A percentile compares a stretch with the other conserved stretches of the same genome.
Evolutionary conservation across 2,888 invertebrate species (phyloP).

Genomic region (Yponomeuta malinellus): DNA sequence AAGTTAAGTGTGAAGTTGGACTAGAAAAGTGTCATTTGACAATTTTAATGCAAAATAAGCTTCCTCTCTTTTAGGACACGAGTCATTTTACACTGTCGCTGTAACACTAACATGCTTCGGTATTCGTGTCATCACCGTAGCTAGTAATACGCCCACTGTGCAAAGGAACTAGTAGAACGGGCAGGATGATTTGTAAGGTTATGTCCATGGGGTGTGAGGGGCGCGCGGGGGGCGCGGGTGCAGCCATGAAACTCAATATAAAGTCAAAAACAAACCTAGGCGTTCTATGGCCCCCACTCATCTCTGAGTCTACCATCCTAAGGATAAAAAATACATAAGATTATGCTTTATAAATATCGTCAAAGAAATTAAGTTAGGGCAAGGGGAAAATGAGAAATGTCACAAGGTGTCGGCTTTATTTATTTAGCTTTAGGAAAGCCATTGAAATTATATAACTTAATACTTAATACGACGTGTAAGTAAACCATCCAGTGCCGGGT

Average conservation of each 20-base stretch:
- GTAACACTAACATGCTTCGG: too few species aligned
- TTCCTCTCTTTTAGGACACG: background rate
- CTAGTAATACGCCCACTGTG: background rate
- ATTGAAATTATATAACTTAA: too few species aligned
- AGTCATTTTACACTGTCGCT: background rate
- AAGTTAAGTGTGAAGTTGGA: too few species aligned
- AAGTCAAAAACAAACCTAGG: constrained; percentile 79
- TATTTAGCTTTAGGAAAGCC: too few species aligned
- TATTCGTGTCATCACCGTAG: too few species aligned
- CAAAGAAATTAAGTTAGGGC: background rate
- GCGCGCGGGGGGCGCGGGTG: constrained; percentile 35
- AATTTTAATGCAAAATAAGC: too few species aligned
- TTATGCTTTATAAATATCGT: constrained; percentile 4
- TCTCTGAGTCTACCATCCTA: constrained; percentile 81
- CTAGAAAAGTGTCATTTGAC: too few species aligned
- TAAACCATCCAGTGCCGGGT: too few species aligned
- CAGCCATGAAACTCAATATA: constrained; percentile 66
- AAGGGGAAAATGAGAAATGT: background rate
- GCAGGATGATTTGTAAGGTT: background rate
- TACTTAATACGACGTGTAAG: background rate
- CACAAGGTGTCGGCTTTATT: background rate
- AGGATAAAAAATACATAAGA: constrained; percentile 52
- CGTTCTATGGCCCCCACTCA: constrained; percentile 80
- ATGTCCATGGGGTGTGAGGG: constrained; percentile 18
- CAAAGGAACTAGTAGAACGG: background rate